Conservation (phyloP, 2,113 vertebrate genomes). For the Silurus glanis region DNA sequence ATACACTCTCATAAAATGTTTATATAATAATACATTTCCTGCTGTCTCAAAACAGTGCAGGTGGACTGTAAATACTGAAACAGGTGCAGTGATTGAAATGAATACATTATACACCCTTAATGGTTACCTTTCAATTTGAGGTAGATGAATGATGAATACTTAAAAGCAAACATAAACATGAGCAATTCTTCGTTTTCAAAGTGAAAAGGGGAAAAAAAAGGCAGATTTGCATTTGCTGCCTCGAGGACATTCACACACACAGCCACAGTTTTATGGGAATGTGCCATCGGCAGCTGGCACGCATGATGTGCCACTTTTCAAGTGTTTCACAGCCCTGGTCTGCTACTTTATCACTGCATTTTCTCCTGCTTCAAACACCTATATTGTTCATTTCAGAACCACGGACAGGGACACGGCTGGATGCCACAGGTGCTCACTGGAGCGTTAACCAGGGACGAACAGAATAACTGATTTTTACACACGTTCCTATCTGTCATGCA, state of each 20-base stretch:
- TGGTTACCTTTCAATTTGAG: background rate
- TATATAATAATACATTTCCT: background rate
- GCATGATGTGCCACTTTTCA: conserved; percentile 21
- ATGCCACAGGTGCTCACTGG: conserved; percentile 10
- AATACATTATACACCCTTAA: background rate
- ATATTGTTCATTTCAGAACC: conserved; percentile 49
- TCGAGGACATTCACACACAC: conserved; percentile 29
- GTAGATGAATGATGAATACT: background rate
- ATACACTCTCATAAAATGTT: background rate
- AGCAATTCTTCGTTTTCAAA: background rate
- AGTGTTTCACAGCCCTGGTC: conserved; percentile 16
- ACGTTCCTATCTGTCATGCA: background rate
- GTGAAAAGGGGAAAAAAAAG: background rate
- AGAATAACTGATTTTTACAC: background rate
- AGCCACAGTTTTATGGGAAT: conserved; percentile 19
- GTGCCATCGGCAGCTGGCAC: conserved; percentile 13
- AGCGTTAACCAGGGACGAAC: no score
- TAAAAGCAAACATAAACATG: background rate
- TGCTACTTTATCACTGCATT: background rate
- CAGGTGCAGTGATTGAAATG: background rate
- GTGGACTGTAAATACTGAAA: background rate
- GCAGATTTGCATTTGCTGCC: conserved; percentile 12
- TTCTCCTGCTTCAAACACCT: background rate
- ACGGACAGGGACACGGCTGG: conserved; percentile 47
- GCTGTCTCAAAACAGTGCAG: background rate